Conservation (phyloP, 1,140 invertebrate genomes). For the Choristoneura fumiferana region DNA sequence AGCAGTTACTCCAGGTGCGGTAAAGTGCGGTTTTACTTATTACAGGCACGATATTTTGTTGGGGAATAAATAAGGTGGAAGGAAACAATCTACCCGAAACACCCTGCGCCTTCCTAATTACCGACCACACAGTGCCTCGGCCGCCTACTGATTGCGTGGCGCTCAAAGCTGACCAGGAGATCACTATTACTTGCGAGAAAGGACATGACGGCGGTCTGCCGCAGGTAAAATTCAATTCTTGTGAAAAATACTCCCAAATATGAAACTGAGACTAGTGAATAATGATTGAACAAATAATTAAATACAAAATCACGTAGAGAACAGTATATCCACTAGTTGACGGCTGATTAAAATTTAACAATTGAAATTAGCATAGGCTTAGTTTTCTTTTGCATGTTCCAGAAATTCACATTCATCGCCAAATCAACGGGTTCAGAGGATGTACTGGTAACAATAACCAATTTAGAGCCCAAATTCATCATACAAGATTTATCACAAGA, state of each 20-base stretch:
- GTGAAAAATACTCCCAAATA: constrained; percentile 2
- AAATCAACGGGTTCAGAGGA: constrained; percentile 40
- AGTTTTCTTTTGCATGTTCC: no score
- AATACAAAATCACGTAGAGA: no score
- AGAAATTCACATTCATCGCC: constrained; percentile 66
- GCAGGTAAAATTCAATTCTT: no score
- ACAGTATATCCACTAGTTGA: no score
- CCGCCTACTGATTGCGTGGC: constrained; percentile 53
- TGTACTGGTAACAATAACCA: constrained; percentile 51
- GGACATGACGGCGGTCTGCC: constrained; percentile 62
- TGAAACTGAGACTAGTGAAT: no score
- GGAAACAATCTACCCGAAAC: constrained; percentile 36
- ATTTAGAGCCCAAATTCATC: constrained; percentile 57
- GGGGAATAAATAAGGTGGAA: constrained; percentile 55
- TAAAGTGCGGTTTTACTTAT: no score
- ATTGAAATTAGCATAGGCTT: no score
- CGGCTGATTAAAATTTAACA: no score
- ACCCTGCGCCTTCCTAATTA: constrained; percentile 57
- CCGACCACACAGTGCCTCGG: constrained; percentile 56
- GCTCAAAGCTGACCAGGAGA: constrained; percentile 37
- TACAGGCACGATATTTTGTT: constrained; percentile 61
- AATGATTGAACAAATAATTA: no score
- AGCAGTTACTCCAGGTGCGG: no score
- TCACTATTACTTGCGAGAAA: constrained; percentile 50
- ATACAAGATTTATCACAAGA: constrained; percentile 55